phyloP scores from a whole-genome alignment of 2,888 invertebrate species.

The Polyommatus icarus region DNA sequence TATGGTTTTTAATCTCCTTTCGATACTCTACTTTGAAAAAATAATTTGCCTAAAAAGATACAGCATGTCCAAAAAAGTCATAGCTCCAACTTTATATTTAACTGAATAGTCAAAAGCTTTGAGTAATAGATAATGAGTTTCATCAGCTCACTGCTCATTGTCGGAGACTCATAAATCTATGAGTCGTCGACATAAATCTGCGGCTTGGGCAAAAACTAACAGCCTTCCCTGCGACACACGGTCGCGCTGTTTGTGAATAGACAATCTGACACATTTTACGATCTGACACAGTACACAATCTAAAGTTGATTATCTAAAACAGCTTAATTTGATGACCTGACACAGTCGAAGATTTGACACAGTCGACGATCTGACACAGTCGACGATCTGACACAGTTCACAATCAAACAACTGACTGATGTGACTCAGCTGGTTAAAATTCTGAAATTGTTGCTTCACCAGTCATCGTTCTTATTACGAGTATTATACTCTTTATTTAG shows the following conservation, averaged over 20 bases:
- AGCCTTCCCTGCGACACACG: constrained; percentile 44
- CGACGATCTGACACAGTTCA: no score
- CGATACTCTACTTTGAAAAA: no score
- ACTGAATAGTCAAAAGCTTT: constrained; percentile 23
- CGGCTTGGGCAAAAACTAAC: constrained; percentile 54
- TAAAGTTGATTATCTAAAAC: neutral
- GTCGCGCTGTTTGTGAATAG: constrained; percentile 33
- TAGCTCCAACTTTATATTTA: neutral
- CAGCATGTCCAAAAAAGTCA: no score
- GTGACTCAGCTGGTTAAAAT: no score
- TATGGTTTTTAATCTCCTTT: no score
- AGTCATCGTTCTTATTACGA: no score
- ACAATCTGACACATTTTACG: neutral
- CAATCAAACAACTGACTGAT: no score
- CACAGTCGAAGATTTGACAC: neutral
- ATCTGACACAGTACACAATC: neutral
- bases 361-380: no score
- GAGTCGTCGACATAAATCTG: constrained; percentile 54
- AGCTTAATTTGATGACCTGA: neutral
- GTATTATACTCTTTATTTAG: no score
- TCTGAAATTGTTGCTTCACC: no score
- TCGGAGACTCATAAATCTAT: constrained; percentile 55
- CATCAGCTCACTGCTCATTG: constrained; percentile 43
- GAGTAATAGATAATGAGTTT: constrained; percentile 33
- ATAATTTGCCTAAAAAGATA: no score